Percentiles rank a stretch among this genome's conserved stretches.
phyloP scores from a whole-genome alignment of 2,113 vertebrate genomes.

The Sturnus vulgaris region DNA sequence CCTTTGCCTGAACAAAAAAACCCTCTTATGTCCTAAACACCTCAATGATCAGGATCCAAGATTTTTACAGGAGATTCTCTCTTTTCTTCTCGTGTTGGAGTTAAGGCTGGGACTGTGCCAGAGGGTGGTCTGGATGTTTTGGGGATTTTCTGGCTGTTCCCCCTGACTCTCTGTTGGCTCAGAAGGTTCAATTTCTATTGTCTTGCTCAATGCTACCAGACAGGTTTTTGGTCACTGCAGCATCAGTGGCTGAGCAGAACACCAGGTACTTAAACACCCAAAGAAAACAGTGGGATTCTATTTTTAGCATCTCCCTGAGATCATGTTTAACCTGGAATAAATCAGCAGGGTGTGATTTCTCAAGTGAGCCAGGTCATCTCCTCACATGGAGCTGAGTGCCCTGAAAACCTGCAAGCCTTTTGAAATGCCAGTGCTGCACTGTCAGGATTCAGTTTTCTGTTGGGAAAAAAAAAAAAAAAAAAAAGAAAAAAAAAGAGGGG shows the following conservation, averaged over 20 bases:
- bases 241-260: not conserved
- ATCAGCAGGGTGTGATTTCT: not conserved
- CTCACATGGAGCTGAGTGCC: not conserved
- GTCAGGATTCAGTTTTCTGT: not conserved
- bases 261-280: not conserved
- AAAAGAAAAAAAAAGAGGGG: too few species aligned
- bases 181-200: not conserved
- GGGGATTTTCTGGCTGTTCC: not conserved
- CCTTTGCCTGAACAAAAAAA: not conserved
- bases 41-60: not conserved
- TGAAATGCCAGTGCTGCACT: not conserved
- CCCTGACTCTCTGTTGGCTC: not conserved
- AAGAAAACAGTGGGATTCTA: not conserved
- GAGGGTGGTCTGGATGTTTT: not conserved
- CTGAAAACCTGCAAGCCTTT: not conserved
- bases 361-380: not conserved
- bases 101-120: not conserved
- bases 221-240: not conserved
- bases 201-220: not conserved
- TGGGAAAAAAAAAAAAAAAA: not conserved
- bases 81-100: not conserved
- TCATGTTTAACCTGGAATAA: not conserved
- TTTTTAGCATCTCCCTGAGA: slow-evolving; percentile 4
- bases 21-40: not conserved
- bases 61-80: not conserved